Conservation (phyloP, 2,113 vertebrate genomes). For the Osmerus mordax region DNA sequence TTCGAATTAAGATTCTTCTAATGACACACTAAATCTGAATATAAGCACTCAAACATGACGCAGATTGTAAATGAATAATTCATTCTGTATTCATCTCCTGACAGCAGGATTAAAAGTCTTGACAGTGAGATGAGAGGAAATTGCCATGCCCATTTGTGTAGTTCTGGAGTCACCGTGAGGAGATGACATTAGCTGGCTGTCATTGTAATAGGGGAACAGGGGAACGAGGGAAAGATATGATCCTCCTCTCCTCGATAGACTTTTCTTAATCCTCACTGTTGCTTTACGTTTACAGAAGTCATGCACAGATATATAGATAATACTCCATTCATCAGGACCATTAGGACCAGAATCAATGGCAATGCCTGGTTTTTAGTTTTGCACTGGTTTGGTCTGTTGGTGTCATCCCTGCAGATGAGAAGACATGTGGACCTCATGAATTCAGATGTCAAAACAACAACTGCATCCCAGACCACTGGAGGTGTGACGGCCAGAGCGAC, state of each 20-base stretch:
- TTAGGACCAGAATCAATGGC: constrained; percentile 56
- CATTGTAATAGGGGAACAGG: background rate
- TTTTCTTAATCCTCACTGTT: too few species aligned
- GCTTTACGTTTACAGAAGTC: too few species aligned
- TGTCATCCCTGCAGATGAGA: constrained; percentile 83
- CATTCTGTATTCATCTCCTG: constrained; percentile 33
- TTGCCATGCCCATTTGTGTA: constrained; percentile 21
- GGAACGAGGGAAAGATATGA: background rate
- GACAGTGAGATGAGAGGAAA: constrained; percentile 21
- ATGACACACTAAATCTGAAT: constrained; percentile 31
- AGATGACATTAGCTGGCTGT: constrained; percentile 19
- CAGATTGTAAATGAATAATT: constrained; percentile 42
- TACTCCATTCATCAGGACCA: too few species aligned
- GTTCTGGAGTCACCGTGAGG: background rate
- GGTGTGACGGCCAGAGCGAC: constrained; percentile 96
- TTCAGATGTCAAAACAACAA: constrained; percentile 98
- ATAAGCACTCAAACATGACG: constrained; percentile 26
- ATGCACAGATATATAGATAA: too few species aligned
- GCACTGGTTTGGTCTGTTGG: constrained; percentile 53
- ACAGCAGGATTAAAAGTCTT: constrained; percentile 28
- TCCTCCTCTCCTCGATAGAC: too few species aligned
- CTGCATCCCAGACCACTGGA: constrained; percentile 98
- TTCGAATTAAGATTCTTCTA: constrained; percentile 27
- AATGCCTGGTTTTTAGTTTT: constrained; percentile 66
- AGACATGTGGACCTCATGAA: constrained; percentile 96